Evolutionary conservation across 2,113 vertebrate genomes (phyloP).

Genomic region (Pan paniscus): DNA sequence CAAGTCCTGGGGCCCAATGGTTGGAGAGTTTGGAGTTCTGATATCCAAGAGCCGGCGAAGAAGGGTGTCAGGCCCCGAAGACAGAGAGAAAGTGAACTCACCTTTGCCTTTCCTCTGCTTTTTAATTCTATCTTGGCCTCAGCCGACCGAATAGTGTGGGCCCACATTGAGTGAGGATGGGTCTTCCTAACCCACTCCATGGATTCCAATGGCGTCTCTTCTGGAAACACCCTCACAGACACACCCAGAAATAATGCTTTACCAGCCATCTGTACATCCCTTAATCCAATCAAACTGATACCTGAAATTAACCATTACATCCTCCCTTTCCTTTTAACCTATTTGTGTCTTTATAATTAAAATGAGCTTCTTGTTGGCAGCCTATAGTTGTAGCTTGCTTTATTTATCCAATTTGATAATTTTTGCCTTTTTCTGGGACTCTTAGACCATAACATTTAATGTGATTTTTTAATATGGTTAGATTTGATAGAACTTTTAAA

Average conservation of each 20-base stretch:
- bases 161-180: too few relatives aligned
- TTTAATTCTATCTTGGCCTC: neutral
- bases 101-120: neutral
- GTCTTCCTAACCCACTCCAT: too few relatives aligned
- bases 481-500: neutral
- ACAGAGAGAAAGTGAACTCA: neutral
- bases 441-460: neutral
- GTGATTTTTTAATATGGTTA: neutral
- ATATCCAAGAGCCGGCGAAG: neutral
- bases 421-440: neutral
- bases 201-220: too few relatives aligned
- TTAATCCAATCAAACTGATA: neutral
- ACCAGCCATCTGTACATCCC: too few relatives aligned
- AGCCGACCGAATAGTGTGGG: neutral
- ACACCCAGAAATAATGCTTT: too few relatives aligned
- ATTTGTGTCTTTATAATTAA: too few relatives aligned
- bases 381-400: too few relatives aligned
- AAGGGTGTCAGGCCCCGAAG: neutral
- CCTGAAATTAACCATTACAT: neutral
- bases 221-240: too few relatives aligned
- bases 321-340: neutral
- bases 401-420: neutral
- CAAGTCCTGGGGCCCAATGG: neutral
- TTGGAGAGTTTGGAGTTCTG: neutral
- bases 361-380: too few relatives aligned